These are phyloP conservation scores for Trichogramma evanescens DNA, from an alignment of 2,888 invertebrate species.

Conservation along the genomic window DNA sequence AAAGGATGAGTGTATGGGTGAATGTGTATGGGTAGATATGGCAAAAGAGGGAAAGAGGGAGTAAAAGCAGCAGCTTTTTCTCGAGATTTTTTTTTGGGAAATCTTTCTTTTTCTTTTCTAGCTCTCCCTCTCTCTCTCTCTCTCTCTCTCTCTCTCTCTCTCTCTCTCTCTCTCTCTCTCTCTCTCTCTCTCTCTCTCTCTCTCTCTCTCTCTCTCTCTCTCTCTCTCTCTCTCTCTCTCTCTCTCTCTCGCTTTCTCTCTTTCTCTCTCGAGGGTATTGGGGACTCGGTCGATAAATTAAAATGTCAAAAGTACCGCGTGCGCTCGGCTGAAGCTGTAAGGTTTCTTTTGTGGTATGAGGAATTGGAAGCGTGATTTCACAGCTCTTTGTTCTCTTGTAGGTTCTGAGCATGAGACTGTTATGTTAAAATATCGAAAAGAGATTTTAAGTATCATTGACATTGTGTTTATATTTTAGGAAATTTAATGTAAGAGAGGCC, in stretches of 20 bases:
- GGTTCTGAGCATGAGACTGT: too few species aligned
- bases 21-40: neutral
- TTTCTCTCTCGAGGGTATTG: constrained; percentile 5
- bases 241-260: constrained; percentile 16
- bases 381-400: too few species aligned
- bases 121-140: neutral
- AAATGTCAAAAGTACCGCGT: constrained; percentile 17
- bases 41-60: too few species aligned
- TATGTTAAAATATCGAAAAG: too few species aligned
- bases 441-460: too few species aligned
- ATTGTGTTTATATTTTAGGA: too few species aligned
- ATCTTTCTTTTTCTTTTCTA: neutral
- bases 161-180: neutral
- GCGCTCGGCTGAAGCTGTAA: neutral
- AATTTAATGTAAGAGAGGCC: too few species aligned
- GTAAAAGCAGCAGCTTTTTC: neutral
- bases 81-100: constrained; percentile 3
- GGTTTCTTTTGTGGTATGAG: too few species aligned
- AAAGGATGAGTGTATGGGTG: neutral
- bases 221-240: neutral
- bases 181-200: constrained; percentile 10
- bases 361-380: too few species aligned
- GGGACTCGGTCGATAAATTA: constrained; percentile 19
- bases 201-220: constrained; percentile 8
- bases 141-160: constrained; percentile 6